These are phyloP conservation scores for Ctenodactylus gundi DNA, from an alignment of 2,113 vertebrate species.

Conservation along the genomic window DNA sequence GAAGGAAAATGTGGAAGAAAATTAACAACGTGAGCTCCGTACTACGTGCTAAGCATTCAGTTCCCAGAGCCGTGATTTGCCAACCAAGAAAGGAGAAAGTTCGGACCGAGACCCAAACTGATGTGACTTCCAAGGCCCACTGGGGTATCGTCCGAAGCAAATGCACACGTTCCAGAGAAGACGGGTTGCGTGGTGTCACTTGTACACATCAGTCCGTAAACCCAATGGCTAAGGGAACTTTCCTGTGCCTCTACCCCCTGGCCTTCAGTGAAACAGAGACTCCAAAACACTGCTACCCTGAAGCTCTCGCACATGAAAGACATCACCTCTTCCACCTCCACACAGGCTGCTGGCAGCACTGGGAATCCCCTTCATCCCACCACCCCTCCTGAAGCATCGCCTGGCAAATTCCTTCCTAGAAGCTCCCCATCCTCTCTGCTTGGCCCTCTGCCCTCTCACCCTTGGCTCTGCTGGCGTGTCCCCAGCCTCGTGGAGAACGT, in stretches of 20 bases:
- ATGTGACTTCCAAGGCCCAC: not conserved
- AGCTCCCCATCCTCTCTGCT: not conserved
- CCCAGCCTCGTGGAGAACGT: no score
- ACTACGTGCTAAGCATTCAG: not conserved
- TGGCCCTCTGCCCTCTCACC: not conserved
- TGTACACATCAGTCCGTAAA: not conserved
- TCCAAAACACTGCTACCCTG: not conserved
- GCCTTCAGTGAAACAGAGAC: not conserved
- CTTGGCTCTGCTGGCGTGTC: not conserved
- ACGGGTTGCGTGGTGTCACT: rapidly evolving
- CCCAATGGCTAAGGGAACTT: rapidly evolving
- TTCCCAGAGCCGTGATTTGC: not conserved
- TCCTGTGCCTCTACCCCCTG: not conserved
- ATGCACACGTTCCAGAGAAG: not conserved
- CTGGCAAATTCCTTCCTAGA: not conserved
- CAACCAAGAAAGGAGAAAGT: not conserved
- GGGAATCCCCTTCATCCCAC: not conserved
- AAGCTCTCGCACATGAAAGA: not conserved
- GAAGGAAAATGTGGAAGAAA: not conserved
- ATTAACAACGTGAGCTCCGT: not conserved
- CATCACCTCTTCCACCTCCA: not conserved
- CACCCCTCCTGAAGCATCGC: not conserved
- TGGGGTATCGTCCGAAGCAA: not conserved
- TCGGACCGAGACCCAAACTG: not conserved
- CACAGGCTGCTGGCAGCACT: rapidly evolving